These are phyloP conservation scores for Lutra lutra DNA, from an alignment of 2,797 vertebrate species.

Conservation along the genomic window DNA sequence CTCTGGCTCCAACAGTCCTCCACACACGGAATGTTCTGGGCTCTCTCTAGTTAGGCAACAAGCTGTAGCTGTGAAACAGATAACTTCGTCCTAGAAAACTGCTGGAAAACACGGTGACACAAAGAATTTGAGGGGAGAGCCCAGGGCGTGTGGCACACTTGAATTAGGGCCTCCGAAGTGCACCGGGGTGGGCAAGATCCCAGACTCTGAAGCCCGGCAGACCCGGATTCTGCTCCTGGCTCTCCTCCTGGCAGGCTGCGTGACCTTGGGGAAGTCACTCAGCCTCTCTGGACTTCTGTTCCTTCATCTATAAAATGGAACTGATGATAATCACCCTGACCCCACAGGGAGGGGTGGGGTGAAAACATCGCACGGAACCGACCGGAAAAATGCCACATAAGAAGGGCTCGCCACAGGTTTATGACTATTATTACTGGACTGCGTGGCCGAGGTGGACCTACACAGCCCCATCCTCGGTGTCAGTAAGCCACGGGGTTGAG, in stretches of 20 bases:
- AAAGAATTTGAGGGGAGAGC: background rate
- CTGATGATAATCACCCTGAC: background rate
- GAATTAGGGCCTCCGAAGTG: background rate
- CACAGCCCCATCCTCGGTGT: fast-evolving
- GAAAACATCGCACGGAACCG: fast-evolving
- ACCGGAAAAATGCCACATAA: fast-evolving
- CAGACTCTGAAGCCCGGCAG: background rate
- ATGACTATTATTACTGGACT: background rate
- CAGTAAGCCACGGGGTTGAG: background rate
- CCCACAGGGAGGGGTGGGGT: too few relatives aligned
- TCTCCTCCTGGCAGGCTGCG: background rate
- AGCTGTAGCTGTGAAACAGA: background rate
- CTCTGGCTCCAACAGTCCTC: background rate
- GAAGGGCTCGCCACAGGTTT: fast-evolving
- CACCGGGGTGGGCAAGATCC: fast-evolving
- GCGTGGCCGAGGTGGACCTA: fast-evolving
- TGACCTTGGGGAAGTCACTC: background rate
- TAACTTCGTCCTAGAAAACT: background rate
- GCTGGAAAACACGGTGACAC: background rate
- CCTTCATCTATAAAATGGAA: background rate
- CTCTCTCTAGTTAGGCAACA: background rate
- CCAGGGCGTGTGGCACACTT: background rate
- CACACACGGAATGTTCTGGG: background rate
- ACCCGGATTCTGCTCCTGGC: background rate
- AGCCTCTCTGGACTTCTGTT: background rate